Conservation (phyloP, 2,113 vertebrate species). For the Phaetusa simplex region DNA sequence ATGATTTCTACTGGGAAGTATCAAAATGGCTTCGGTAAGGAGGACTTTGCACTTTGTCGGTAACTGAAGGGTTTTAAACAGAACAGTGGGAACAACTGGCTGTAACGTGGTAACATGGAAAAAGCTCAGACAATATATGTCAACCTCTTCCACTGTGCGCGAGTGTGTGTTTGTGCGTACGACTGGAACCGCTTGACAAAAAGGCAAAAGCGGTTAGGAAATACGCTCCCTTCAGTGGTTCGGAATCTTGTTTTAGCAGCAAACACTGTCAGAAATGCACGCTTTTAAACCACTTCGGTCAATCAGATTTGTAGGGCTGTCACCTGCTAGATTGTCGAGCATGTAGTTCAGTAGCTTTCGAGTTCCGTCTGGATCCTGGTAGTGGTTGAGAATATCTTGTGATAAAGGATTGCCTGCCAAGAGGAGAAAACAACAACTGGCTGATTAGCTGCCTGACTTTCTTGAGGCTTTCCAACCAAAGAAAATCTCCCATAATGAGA, state of each 20-base stretch:
- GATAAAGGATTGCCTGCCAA: constrained; percentile 97
- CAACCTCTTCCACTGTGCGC: neutral
- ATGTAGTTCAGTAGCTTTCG: constrained; percentile 99
- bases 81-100: neutral
- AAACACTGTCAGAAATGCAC: neutral
- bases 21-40: neutral
- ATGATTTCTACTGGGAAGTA: neutral
- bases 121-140: neutral
- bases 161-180: neutral
- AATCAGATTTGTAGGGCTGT: neutral
- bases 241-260: neutral
- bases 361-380: constrained; percentile 97
- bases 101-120: neutral
- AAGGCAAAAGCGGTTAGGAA: neutral
- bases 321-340: constrained; percentile 99
- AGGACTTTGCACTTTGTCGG: neutral
- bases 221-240: neutral
- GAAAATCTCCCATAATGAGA: neutral
- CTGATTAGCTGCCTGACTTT: neutral
- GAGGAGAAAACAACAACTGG: constrained; percentile 7
- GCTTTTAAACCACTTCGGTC: neutral
- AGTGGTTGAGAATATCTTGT: constrained; percentile 97
- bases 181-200: neutral
- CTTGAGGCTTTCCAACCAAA: neutral
- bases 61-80: neutral